Percentiles rank a stretch among this genome's conserved stretches.
phyloP scores from a whole-genome alignment of 2,888 invertebrate genomes.

The Dasypogon diadema region DNA sequence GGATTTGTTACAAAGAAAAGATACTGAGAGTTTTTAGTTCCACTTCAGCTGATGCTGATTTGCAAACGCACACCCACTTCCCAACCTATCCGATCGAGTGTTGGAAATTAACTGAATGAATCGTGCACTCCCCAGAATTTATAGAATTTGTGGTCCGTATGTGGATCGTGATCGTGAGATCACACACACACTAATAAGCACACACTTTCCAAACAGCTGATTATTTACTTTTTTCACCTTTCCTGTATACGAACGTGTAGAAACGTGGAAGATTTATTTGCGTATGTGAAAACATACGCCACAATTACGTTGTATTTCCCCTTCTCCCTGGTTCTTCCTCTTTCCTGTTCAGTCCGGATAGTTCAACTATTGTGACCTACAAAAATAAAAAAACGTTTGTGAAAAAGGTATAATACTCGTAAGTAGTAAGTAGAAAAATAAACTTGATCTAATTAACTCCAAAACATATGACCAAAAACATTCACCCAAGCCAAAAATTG shows the following conservation, averaged over 20 bases:
- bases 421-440: no score
- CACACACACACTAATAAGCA: slow-evolving; percentile 50
- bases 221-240: slow-evolving; percentile 6
- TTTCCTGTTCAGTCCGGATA: background rate
- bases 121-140: slow-evolving; percentile 51
- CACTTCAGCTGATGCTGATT: background rate
- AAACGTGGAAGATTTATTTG: background rate
- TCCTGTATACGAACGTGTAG: background rate
- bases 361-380: slow-evolving; percentile 36
- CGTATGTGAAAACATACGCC: slow-evolving; percentile 12
- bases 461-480: no score
- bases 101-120: slow-evolving; percentile 54
- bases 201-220: slow-evolving; percentile 43
- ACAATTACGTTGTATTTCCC: slow-evolving; percentile 35
- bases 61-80: background rate
- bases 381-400: background rate
- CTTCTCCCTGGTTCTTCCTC: slow-evolving; percentile 8
- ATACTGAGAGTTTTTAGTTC: background rate
- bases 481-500: no score
- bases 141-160: slow-evolving; percentile 54
- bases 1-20: background rate
- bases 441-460: no score
- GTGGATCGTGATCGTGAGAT: slow-evolving; percentile 54
- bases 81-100: slow-evolving; percentile 45
- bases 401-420: no score